Percentiles rank a stretch among this genome's conserved stretches.
Conservation (phyloP, 2,113 vertebrate species). For the Dinomys branickii region DNA sequence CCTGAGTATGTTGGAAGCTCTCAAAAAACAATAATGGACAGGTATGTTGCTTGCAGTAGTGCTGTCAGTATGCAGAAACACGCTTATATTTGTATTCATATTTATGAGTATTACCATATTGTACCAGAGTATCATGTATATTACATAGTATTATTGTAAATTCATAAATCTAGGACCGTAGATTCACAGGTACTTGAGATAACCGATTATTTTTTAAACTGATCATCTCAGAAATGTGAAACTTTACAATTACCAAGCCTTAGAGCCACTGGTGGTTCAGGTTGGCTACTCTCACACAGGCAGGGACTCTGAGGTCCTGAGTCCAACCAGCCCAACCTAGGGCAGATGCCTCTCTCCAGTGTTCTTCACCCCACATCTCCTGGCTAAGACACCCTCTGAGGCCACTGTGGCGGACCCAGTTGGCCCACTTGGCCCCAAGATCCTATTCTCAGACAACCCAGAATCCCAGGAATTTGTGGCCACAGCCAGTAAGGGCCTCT, state of each 20-base stretch:
- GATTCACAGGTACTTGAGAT: not conserved
- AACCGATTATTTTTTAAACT: conserved; percentile 27
- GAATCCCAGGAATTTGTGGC: conserved; percentile 77
- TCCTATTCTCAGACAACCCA: conserved; percentile 74
- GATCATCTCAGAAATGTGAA: conserved; percentile 43
- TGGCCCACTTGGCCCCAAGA: not conserved
- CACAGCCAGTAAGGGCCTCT: conserved; percentile 51
- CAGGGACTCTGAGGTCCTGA: conserved; percentile 1
- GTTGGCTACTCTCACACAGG: conserved; percentile 2
- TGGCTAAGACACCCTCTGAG: not conserved
- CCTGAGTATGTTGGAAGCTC: not conserved
- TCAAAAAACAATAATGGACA: not conserved
- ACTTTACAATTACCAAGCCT: conserved; percentile 23
- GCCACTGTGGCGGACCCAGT: not conserved
- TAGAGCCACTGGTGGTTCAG: not conserved
- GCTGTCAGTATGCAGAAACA: not conserved
- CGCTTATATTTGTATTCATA: not conserved
- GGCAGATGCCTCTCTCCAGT: not conserved
- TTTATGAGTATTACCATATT: not conserved
- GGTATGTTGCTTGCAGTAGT: not conserved
- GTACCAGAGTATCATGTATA: not conserved
- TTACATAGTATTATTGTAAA: not conserved
- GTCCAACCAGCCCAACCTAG: not conserved
- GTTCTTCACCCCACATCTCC: not conserved
- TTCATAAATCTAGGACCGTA: conserved; percentile 10